Conservation (phyloP, 92 coral and sea anemone species). For the Phenganax marumi region DNA sequence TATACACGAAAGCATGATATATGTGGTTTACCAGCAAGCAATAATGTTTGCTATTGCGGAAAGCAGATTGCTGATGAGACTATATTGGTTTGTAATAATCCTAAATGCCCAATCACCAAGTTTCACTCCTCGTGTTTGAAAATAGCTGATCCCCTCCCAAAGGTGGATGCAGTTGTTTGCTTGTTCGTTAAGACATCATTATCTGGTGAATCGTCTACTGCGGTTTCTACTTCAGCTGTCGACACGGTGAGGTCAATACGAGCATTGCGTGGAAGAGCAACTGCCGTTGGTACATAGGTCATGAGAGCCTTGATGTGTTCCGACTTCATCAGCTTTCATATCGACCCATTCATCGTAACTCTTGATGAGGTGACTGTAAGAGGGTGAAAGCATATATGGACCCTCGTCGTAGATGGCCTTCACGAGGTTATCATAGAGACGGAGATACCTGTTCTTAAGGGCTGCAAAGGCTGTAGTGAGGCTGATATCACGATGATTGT, state of each 20-base stretch:
- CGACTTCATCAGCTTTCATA: conserved; percentile 26
- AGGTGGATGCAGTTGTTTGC: no score
- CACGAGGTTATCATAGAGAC: conserved; percentile 40
- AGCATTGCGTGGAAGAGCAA: neutral
- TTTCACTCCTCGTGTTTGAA: conserved; percentile 46
- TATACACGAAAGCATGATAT: no score
- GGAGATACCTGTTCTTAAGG: conserved; percentile 43
- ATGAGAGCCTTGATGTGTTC: conserved; percentile 35
- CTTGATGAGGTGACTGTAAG: conserved; percentile 5
- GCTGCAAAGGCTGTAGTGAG: conserved; percentile 45
- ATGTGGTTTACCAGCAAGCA: neutral
- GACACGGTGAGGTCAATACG: no score
- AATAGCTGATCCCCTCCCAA: conserved; percentile 33
- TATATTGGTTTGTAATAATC: neutral
- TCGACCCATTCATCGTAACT: conserved; percentile 51
- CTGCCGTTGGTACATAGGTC: conserved; percentile 23
- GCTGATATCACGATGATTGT: conserved; percentile 40
- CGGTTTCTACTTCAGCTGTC: no score
- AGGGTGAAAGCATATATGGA: conserved; percentile 36
- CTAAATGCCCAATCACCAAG: conserved; percentile 26
- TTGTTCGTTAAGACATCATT: no score
- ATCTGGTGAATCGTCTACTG: no score
- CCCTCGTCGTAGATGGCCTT: conserved; percentile 59
- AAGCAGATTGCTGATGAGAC: neutral
- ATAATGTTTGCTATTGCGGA: conserved; percentile 38